Base-by-base conservation (phyloP, 2,888 invertebrate species). In the Dolomedes plantarius region DNA sequence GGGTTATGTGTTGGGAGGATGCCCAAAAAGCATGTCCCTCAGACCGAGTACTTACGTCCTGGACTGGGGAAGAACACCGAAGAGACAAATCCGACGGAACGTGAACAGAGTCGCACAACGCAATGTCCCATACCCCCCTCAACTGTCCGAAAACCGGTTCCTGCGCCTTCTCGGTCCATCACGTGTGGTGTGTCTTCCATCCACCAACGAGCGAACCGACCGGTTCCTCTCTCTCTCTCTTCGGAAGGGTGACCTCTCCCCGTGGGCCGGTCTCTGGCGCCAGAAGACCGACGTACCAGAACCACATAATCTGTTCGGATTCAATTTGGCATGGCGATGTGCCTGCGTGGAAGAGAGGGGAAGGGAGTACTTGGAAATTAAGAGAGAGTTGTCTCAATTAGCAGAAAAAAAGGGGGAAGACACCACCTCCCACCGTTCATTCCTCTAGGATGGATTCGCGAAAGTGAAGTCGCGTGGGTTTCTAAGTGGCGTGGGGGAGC, bases 211-310 rank as follows among this genome's bases (percentile, higher is more conserved):
- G 56, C 7, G 23, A 56, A 56, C 23, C 56, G 56, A 56, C 56
- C 19, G 56, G 56, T 56, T 56, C 56, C 56, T 16, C 23, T 56
- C 16, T 46, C 46, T 46, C 46, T n/a, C n/a, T n/a, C n/a, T n/a
- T n/a, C n/a, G n/a, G n/a, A 23, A 56, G 56, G 56, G 56, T 56
- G 56, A 56, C 56, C 65, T 46, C 50, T 46, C 50, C 68, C 29
- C 39, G 80, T 73, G 32, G 73, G 80, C 67, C 72, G 71, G 32
- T 65, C 73, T 56, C 32, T 75, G 81, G 81, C 81, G 81, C 81
- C 81, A 81, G 39, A 23, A 65, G 81, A 69, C 50, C 39, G 19
- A 27, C 62, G 28, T 29, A 77, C 31, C 67, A 56, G 56, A 56
- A 56, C 23, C 5, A 9, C 36, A 56, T 56, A 56, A 46, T 56